Evolutionary conservation across 2,113 vertebrate genomes (phyloP), one percentile per base, ranked within the genome.

Genomic region (Myiopsitta monachus): DNA sequence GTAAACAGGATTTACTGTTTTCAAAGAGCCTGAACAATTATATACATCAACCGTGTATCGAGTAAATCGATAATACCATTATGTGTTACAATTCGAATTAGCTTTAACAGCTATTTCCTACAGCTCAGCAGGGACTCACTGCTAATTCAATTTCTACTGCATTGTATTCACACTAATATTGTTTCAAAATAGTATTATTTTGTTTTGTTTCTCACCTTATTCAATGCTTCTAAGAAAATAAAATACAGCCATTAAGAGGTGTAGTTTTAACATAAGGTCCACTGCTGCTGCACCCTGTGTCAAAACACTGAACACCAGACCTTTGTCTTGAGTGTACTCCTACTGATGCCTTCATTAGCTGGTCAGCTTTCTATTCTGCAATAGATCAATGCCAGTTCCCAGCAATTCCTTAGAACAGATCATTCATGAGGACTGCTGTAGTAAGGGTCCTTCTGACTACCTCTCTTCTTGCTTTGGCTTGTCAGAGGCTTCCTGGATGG

Each of bases 1-100:
- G 49, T 73, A 96, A 93, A 80, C 62, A 82, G 28, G 73, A 96
- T 83, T 97, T 84, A 95, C 95, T 92, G 73, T 96, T 94, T 95
- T 94, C 76, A 93, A 85, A 94, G 91, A 88, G 51, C 39, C 43
- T 82, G 64, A 72, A 95, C 88, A 87, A 95, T 92, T 95, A 28
- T 52, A 91, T 74, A 88, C 83, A 96, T 92, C 96, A 96, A 89
- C 90, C 46, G 41, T 82, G 36, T 66, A 94, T 91, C 75, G 74
- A 95, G 92, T 96, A 88, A 87, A 92, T 93, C 90, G 2, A 95
- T 96, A 95, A 83, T 80, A 84, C 73, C n/a, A 91, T 95, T 92
- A 93, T 77, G 83, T 89, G 92, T 80, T 96, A 95, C 69, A 82
- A 75, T 39, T 51, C 10, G 78, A 95, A 87, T 81, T 97, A 94